Base-by-base conservation (phyloP, 2,888 invertebrate genomes). In the Zygaena filipendulae region DNA sequence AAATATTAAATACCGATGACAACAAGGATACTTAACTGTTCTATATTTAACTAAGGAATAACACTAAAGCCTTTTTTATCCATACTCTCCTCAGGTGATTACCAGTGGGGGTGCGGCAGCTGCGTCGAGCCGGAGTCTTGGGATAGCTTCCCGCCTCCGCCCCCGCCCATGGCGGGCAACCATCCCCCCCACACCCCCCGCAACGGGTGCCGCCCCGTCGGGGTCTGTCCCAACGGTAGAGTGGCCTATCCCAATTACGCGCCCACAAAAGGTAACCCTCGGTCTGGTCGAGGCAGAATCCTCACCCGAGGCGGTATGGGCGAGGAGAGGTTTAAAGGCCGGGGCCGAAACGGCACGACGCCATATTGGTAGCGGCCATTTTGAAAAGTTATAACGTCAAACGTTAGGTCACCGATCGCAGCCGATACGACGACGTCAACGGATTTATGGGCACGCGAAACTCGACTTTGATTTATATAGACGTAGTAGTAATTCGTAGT, bases 261-360 rank as follows among this genome's bases (percentile, higher is more conserved):
- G 3, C 50, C 61, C 22, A 57, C 54, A 2, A 71, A 71, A 37
- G 53, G 47, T 4, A 47, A 45, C 10, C 52, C 60, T 0, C 45
- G 74, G 7, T 36, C 61, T 0, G 52, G 48, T 19, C 48, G 79
- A 21, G 71, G 69, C 2, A 54, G 77, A 21, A 71, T 72, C 44
- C 47, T 63, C 3, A 72, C 74, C 9, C 75, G 77, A 71, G 62
- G 62, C 1, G 64, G 63, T 2, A 66, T 62, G 32, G 52, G 47
- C 1, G 77, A 75, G 14, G 75, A 77, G 5, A 54, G 74, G 12
- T 70, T 58, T 34, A 77, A 75, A 39, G 72, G 67, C 0, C 74
- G 69, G 32, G 40, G 74, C 13, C 64, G 77, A 41, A 75, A 59
- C 32, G 72, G 60, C 0, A 63, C 69, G 0, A 47, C 66, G 6